Percentiles rank a stretch among this genome's conserved stretches.
These are phyloP conservation scores for Temnothorax longispinosus DNA, from an alignment of 1,140 invertebrate genomes.

Conservation along the genomic window DNA sequence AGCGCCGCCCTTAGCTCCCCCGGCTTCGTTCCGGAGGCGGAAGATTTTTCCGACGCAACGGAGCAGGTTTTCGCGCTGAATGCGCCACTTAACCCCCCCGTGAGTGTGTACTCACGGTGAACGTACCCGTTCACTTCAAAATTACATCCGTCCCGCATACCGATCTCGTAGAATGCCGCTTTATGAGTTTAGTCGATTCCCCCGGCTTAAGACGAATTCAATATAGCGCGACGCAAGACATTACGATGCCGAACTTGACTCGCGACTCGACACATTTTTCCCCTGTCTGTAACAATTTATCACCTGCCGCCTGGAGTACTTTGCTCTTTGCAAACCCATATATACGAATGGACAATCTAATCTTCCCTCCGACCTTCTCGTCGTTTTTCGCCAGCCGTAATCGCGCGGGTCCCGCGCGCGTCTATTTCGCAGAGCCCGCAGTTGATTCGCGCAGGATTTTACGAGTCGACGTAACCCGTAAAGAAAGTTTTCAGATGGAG, in stretches of 20 bases:
- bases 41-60: slow-evolving; percentile 45
- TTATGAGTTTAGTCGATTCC: not conserved
- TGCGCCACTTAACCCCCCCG: slow-evolving; percentile 22
- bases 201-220: not conserved
- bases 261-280: no score
- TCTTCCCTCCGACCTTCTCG: not conserved
- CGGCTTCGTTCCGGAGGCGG: not conserved
- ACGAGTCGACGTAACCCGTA: slow-evolving; percentile 66
- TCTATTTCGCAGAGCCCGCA: slow-evolving; percentile 46
- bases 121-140: not conserved
- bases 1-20: not conserved
- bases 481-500: slow-evolving; percentile 71
- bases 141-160: slow-evolving; percentile 31
- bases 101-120: slow-evolving; percentile 6
- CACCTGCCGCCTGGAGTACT: not conserved
- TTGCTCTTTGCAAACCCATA: no score
- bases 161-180: slow-evolving; percentile 6
- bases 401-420: slow-evolving; percentile 13
- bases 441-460: slow-evolving; percentile 68
- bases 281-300: not conserved
- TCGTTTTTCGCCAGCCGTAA: slow-evolving; percentile 34
- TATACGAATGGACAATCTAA: slow-evolving; percentile 17
- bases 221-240: not conserved
- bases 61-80: slow-evolving; percentile 43
- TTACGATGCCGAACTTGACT: not conserved